Evolutionary conservation across 2,113 vertebrate genomes (phyloP).

Genomic region (Hemichromis elongatus): DNA sequence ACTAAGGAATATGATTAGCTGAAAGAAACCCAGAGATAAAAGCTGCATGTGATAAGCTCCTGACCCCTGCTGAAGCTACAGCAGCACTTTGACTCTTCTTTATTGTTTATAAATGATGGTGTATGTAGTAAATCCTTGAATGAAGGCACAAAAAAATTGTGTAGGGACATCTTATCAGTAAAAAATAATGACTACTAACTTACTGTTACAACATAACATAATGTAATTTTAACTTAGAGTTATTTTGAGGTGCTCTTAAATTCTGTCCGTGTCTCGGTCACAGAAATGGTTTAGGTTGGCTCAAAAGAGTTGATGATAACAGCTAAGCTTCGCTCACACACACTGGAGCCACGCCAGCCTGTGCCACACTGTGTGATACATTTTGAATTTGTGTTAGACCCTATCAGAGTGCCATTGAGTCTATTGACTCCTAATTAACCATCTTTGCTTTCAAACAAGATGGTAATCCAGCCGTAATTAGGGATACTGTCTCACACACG

Average conservation of each 20-base stretch:
- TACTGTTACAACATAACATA: not conserved
- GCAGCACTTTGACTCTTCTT: not conserved
- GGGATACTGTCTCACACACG: slow-evolving; percentile 30
- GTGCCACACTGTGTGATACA: not conserved
- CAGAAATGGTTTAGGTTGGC: not conserved
- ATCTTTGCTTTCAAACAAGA: slow-evolving; percentile 57
- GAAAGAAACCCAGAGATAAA: slow-evolving; percentile 17
- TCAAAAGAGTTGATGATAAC: not conserved
- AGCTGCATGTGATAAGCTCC: slow-evolving; percentile 9
- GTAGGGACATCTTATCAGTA: not conserved
- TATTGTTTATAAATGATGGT: not conserved
- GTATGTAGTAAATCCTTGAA: not conserved
- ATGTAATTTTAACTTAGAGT: not conserved
- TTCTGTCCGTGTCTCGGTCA: not conserved
- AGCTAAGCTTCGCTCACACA: slow-evolving; percentile 5
- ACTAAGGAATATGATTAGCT: slow-evolving; percentile 48
- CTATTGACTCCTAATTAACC: slow-evolving; percentile 58
- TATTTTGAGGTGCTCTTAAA: not conserved
- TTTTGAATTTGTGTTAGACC: slow-evolving; percentile 14
- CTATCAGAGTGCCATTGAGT: slow-evolving; percentile 34
- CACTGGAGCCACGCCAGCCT: not conserved
- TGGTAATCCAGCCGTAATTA: slow-evolving; percentile 63
- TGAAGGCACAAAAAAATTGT: not conserved
- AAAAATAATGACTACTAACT: not conserved
- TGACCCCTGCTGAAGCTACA: slow-evolving; percentile 43